phyloP scores from a whole-genome alignment of 2,888 invertebrate genomes.

The Crematogaster levior region DNA sequence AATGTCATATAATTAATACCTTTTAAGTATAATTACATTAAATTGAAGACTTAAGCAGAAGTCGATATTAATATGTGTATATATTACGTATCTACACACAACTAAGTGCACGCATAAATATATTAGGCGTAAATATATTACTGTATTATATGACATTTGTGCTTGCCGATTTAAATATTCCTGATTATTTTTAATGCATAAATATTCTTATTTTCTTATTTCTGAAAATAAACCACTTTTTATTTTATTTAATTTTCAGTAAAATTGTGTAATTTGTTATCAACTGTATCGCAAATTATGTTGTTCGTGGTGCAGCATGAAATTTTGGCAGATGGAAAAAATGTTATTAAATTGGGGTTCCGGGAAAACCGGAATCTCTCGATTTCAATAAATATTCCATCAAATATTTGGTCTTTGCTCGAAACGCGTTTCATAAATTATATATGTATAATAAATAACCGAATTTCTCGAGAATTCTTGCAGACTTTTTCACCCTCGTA shows the following conservation, averaged over 20 bases:
- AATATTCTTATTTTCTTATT: neutral
- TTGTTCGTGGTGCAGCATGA: neutral
- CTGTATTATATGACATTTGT: neutral
- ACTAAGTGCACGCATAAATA: neutral
- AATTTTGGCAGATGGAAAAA: neutral
- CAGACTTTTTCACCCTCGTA: neutral
- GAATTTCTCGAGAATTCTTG: neutral
- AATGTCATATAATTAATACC: too few species aligned
- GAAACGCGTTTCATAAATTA: neutral
- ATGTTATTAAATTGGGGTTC: neutral
- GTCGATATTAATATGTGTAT: too few species aligned
- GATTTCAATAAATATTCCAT: constrained; percentile 4
- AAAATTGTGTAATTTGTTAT: neutral
- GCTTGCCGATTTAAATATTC: neutral
- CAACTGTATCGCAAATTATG: neutral
- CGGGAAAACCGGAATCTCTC: neutral
- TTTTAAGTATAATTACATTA: too few species aligned
- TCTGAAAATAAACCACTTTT: neutral
- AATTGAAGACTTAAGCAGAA: too few species aligned
- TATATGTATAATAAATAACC: neutral
- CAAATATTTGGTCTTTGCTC: constrained; percentile 1
- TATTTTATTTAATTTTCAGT: neutral
- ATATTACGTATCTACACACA: too few species aligned
- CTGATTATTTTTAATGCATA: neutral
- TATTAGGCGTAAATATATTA: neutral